phyloP scores from a whole-genome alignment of 2,888 invertebrate genomes.

The Graphium colonna region DNA sequence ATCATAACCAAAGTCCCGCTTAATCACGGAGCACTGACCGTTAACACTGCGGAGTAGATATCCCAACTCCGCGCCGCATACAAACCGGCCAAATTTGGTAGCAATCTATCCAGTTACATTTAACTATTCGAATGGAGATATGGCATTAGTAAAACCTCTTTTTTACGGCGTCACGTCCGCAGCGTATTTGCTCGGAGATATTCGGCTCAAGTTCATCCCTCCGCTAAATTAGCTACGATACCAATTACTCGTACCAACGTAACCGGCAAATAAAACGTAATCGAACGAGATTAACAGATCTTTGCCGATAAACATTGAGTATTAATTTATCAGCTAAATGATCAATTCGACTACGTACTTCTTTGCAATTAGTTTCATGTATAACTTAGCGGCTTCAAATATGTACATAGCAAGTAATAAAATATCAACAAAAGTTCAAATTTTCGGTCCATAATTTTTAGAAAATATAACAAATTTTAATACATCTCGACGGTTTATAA shows the following conservation, averaged over 20 bases:
- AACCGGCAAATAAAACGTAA: neutral
- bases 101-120: conserved; percentile 14
- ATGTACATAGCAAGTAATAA: too few relatives aligned
- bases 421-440: too few relatives aligned
- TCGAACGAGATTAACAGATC: neutral
- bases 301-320: neutral
- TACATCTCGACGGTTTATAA: too few relatives aligned
- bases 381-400: too few relatives aligned
- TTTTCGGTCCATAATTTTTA: too few relatives aligned
- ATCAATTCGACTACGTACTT: too few relatives aligned
- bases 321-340: neutral
- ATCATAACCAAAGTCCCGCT: conserved; percentile 39
- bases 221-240: conserved; percentile 12
- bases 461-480: too few relatives aligned
- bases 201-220: conserved; percentile 5
- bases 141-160: conserved; percentile 10
- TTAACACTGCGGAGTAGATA: conserved; percentile 18
- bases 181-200: neutral
- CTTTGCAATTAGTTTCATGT: too few relatives aligned
- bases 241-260: conserved; percentile 1
- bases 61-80: conserved; percentile 5
- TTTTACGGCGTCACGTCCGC: conserved; percentile 22
- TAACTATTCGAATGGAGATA: conserved; percentile 17
- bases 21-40: conserved; percentile 42
- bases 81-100: conserved; percentile 5